Conservation (phyloP, 2,888 invertebrate species). For the Hymenopus coronatus region DNA sequence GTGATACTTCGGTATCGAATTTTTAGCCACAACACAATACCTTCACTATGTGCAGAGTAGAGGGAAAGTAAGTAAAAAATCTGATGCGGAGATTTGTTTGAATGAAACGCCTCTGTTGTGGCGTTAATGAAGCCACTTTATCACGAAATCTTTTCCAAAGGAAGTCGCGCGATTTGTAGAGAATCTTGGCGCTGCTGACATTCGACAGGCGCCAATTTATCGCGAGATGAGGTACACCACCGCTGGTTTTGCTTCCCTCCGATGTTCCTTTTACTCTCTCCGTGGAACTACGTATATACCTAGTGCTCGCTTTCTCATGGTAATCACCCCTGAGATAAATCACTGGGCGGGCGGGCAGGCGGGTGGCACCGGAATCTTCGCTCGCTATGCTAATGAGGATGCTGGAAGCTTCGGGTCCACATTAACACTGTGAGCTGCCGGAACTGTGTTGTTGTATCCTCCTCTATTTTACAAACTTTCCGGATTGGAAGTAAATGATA, state of each 20-base stretch:
- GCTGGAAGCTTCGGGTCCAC: not conserved
- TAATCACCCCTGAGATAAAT: constrained; percentile 21
- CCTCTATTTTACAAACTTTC: not conserved
- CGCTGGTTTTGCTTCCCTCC: not conserved
- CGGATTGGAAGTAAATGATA: not conserved
- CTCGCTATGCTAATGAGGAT: constrained; percentile 12
- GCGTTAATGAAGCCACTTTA: not conserved
- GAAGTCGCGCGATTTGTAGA: not conserved
- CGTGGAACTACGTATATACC: not conserved
- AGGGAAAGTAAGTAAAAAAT: too few species aligned
- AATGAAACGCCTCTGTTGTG: not conserved
- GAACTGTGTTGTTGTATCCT: not conserved
- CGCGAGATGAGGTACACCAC: not conserved
- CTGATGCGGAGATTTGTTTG: not conserved
- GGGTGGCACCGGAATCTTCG: not conserved
- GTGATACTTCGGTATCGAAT: too few species aligned
- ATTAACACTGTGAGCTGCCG: not conserved
- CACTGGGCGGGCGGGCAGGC: not conserved
- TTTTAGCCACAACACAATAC: too few species aligned
- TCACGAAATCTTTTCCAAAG: not conserved
- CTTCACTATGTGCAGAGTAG: too few species aligned
- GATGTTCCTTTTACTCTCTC: not conserved
- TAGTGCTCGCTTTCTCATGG: constrained; percentile 10
- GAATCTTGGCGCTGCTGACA: not conserved
- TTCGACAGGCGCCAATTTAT: not conserved